These are phyloP conservation scores for Drosophila paucipuncta DNA, from an alignment of 2,888 invertebrate genomes.

Conservation along the genomic window DNA sequence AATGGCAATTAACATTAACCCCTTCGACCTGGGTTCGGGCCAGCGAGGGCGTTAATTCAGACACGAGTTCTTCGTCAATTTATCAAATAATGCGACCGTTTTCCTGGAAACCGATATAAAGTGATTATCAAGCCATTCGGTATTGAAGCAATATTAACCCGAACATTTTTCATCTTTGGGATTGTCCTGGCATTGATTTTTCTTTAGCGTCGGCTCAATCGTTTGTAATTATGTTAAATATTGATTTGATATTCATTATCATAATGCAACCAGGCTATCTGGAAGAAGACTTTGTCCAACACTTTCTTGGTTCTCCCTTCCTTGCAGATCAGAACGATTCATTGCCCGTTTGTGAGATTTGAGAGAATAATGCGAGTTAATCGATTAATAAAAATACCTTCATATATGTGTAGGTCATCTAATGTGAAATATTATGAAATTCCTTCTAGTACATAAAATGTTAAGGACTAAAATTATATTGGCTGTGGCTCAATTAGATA, in stretches of 20 bases:
- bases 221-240: slow-evolving; percentile 69
- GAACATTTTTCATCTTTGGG: slow-evolving; percentile 13
- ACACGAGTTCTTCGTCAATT: slow-evolving; percentile 79
- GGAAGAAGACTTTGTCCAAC: background rate
- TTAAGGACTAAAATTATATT: too few relatives aligned
- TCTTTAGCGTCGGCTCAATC: slow-evolving; percentile 38
- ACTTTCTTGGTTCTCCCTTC: background rate
- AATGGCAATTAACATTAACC: slow-evolving; percentile 72
- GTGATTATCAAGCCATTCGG: slow-evolving; percentile 57
- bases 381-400: too few relatives aligned
- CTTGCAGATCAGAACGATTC: background rate
- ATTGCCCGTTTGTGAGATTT: background rate
- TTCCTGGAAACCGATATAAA: slow-evolving; percentile 73
- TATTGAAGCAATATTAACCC: slow-evolving; percentile 15
- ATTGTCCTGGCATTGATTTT: slow-evolving; percentile 26
- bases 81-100: slow-evolving; percentile 70
- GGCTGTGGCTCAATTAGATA: background rate
- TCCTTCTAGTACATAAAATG: background rate
- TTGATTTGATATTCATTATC: slow-evolving; percentile 25
- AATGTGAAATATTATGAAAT: background rate
- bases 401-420: background rate
- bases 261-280: background rate
- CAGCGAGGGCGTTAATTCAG: slow-evolving; percentile 78
- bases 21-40: slow-evolving; percentile 54
- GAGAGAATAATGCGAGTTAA: background rate